phyloP scores from a whole-genome alignment of 2,888 invertebrate species.

The Aethes cnicana region DNA sequence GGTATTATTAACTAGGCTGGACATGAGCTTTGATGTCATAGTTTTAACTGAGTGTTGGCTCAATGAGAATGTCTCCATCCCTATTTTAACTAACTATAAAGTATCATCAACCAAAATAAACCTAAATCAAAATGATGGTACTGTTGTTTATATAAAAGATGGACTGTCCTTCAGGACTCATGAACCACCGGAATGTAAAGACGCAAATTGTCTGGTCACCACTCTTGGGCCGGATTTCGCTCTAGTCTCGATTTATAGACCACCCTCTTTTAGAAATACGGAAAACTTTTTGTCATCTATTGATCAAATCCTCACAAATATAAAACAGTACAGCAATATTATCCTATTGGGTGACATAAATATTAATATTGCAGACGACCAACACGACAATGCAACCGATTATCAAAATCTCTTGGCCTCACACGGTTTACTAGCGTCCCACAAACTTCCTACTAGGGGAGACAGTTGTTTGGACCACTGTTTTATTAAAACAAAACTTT shows the following conservation, averaged over 20 bases:
- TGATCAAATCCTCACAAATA: neutral
- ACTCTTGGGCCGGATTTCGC: neutral
- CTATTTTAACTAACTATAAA: neutral
- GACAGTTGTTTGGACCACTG: slow-evolving; percentile 15
- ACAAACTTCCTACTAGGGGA: slow-evolving; percentile 1
- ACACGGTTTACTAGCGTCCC: slow-evolving; percentile 10
- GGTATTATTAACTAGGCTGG: neutral
- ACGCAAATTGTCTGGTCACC: slow-evolving; percentile 11
- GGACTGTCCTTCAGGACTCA: neutral
- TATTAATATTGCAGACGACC: slow-evolving; percentile 2
- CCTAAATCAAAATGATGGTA: slow-evolving; percentile 12
- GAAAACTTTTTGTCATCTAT: slow-evolving; percentile 2
- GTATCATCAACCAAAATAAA: neutral
- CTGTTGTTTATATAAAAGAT: slow-evolving; percentile 5
- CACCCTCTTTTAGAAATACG: slow-evolving; percentile 2
- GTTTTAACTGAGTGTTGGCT: slow-evolving; percentile 8
- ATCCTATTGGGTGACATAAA: slow-evolving; percentile 8
- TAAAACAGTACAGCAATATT: neutral
- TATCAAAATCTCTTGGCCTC: slow-evolving; percentile 3
- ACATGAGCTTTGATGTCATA: neutral
- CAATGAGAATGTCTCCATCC: neutral
- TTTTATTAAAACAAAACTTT: slow-evolving; percentile 3
- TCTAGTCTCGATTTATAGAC: slow-evolving; percentile 2
- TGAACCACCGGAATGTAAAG: neutral
- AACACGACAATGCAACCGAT: neutral